phyloP scores from a whole-genome alignment of 2,888 invertebrate species.

The Sarcophaga rosellei region DNA sequence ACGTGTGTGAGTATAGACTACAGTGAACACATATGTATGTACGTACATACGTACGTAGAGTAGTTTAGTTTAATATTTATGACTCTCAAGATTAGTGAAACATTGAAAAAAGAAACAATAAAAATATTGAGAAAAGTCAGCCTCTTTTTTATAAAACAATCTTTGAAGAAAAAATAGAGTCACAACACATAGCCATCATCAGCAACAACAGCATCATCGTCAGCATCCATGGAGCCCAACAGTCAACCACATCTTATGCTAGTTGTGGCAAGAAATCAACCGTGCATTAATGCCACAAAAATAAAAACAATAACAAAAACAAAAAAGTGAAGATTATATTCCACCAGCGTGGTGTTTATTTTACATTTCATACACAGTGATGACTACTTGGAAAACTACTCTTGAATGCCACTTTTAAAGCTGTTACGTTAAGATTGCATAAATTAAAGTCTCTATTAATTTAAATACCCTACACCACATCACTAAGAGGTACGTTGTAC shows the following conservation, averaged over 20 bases:
- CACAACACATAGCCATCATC: background rate
- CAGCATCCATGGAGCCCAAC: background rate
- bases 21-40: background rate
- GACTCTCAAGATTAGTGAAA: slow-evolving; percentile 53
- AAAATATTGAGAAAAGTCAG: background rate
- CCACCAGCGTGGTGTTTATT: background rate
- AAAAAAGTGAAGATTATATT: background rate
- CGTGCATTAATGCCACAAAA: slow-evolving; percentile 20
- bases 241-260: background rate
- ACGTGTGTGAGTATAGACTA: background rate
- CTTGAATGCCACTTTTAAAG: slow-evolving; percentile 25
- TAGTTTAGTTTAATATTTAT: slow-evolving; percentile 64
- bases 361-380: background rate
- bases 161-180: slow-evolving; percentile 8
- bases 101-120: background rate
- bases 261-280: slow-evolving; percentile 29
- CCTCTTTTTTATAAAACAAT: slow-evolving; percentile 37
- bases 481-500: too few relatives aligned
- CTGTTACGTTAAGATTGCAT: slow-evolving; percentile 53
- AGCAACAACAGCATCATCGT: background rate
- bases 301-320: background rate
- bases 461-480: too few relatives aligned
- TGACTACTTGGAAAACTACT: slow-evolving; percentile 19
- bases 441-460: slow-evolving; percentile 40
- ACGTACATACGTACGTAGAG: background rate